Evolutionary conservation across 2,113 vertebrate species (phyloP).

Genomic region (Chauna torquata): DNA sequence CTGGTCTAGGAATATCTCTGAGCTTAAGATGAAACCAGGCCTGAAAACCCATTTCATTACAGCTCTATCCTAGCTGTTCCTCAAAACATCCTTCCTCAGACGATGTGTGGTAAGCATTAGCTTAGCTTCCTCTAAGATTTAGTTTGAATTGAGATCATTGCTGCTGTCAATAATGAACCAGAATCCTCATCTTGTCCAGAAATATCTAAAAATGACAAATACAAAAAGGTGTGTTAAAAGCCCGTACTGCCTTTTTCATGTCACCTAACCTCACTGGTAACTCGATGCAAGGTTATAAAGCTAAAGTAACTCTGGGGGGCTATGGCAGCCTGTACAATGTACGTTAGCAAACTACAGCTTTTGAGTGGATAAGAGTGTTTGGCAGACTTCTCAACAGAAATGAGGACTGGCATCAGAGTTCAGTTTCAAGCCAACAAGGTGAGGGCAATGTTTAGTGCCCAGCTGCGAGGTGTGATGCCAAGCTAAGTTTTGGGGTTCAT

Average conservation of each 20-base stretch:
- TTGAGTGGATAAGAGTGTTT: not conserved
- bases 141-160: not conserved
- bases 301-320: not conserved
- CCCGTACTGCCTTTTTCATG: not conserved
- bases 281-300: not conserved
- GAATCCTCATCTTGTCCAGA: not conserved
- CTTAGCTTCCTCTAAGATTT: not conserved
- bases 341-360: not conserved
- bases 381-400: not conserved
- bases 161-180: not conserved
- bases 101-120: not conserved
- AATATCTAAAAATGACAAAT: not conserved
- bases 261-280: not conserved
- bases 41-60: not conserved
- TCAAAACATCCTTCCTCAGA: not conserved
- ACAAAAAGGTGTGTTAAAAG: not conserved
- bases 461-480: not conserved
- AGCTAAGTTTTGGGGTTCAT: not conserved
- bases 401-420: not conserved
- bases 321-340: not conserved
- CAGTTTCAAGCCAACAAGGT: not conserved
- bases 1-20: not conserved
- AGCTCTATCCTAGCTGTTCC: not conserved
- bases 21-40: not conserved
- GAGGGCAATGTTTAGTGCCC: not conserved